phyloP scores from a whole-genome alignment of 2,888 invertebrate genomes.

The Cosmorhoe ocellata region DNA sequence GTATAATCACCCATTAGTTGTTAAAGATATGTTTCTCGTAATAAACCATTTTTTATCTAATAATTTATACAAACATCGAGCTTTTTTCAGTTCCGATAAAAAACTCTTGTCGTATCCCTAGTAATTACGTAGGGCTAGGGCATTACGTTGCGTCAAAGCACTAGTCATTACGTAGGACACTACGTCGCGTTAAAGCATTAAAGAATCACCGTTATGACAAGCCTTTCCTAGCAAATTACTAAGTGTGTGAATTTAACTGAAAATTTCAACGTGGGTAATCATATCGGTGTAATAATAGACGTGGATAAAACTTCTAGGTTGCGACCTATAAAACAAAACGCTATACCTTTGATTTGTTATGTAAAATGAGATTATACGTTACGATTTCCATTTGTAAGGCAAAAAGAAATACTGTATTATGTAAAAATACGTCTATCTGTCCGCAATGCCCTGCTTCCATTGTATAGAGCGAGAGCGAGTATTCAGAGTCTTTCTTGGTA shows the following conservation, averaged over 20 bases:
- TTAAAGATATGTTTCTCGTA: too few species aligned
- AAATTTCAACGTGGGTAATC: conserved; percentile 36
- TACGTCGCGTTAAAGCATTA: conserved; percentile 45
- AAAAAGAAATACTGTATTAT: too few species aligned
- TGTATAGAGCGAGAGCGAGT: too few species aligned
- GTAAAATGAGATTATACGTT: too few species aligned
- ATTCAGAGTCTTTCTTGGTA: too few species aligned
- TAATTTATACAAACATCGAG: too few species aligned
- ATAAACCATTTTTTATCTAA: too few species aligned
- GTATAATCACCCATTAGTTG: too few species aligned
- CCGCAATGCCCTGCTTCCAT: too few species aligned
- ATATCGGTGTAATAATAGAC: conserved; percentile 46
- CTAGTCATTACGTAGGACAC: conserved; percentile 36
- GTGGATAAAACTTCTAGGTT: neutral
- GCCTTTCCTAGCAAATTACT: conserved; percentile 35
- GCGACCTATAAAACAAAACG: neutral
- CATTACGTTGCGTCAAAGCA: conserved; percentile 46
- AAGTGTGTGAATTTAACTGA: conserved; percentile 34
- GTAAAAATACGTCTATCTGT: too few species aligned
- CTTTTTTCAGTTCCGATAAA: too few species aligned
- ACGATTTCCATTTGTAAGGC: too few species aligned
- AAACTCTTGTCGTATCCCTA: neutral
- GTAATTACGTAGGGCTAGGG: conserved; percentile 30
- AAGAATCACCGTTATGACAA: conserved; percentile 48
- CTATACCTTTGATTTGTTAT: neutral